Percentiles rank a stretch among this genome's conserved stretches.
phyloP scores from a whole-genome alignment of 2,797 vertebrate genomes.

The Cheirogaleus major region DNA sequence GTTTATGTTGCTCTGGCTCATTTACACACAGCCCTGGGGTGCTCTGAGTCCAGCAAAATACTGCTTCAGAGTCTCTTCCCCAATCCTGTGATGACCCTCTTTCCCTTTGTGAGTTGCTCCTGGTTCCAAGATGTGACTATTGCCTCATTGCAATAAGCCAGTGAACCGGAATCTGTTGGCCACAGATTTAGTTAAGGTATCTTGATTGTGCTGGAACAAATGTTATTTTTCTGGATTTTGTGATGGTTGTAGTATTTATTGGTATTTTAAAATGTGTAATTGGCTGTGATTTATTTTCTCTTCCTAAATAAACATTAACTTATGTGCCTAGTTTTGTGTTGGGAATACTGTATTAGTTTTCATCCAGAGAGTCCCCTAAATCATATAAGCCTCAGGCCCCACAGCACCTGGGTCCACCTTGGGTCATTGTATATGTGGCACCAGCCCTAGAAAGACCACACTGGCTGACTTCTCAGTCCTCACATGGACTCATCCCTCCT shows the following conservation, averaged over 20 bases:
- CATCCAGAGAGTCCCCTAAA: background rate
- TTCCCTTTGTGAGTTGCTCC: background rate
- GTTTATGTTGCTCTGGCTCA: background rate
- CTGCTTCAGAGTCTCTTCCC: background rate
- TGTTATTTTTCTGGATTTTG: background rate
- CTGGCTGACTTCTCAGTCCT: background rate
- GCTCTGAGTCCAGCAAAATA: background rate
- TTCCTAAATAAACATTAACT: background rate
- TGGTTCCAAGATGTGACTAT: background rate
- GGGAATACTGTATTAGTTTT: background rate
- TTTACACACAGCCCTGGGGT: background rate
- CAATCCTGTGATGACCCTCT: no score
- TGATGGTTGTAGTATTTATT: background rate
- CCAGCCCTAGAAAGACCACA: accelerated
- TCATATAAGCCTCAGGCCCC: background rate
- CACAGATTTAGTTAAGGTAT: background rate
- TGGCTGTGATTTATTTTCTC: background rate
- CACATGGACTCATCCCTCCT: no score
- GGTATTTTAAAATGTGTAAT: background rate
- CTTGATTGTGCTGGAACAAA: background rate
- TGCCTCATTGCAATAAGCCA: background rate
- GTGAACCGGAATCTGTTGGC: background rate
- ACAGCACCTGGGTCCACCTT: background rate
- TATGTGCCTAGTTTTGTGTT: background rate
- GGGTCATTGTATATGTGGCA: accelerated